These are phyloP conservation scores for Scrobipalpa atriplicella DNA, from an alignment of 2,888 invertebrate genomes.

Conservation along the genomic window DNA sequence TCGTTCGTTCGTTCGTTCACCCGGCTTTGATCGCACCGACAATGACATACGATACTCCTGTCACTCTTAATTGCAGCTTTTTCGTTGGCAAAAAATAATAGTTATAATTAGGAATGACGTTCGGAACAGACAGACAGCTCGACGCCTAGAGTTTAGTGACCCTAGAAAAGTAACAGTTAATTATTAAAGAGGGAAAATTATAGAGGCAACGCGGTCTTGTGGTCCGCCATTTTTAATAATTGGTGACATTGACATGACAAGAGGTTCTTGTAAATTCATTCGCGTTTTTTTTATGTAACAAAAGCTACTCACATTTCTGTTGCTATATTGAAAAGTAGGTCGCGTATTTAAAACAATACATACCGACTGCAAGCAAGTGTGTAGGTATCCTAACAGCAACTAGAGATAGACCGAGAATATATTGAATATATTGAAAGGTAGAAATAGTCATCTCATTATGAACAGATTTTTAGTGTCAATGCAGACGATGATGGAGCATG, in stretches of 20 bases:
- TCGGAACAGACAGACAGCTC: conserved; percentile 46
- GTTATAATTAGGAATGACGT: conserved; percentile 41
- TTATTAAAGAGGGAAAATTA: not conserved
- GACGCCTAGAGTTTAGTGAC: conserved; percentile 48
- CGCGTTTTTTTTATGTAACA: too few relatives aligned
- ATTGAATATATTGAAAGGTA: too few relatives aligned
- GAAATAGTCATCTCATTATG: too few relatives aligned
- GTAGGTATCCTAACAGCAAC: too few relatives aligned
- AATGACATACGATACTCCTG: conserved; percentile 45
- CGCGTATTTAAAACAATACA: too few relatives aligned
- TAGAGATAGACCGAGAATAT: too few relatives aligned
- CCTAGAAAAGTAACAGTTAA: not conserved
- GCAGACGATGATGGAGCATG: too few relatives aligned
- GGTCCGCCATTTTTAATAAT: not conserved
- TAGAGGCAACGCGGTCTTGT: not conserved
- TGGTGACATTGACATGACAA: not conserved
- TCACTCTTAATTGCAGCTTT: conserved; percentile 51
- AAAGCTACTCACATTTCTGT: too few relatives aligned
- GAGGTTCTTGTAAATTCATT: not conserved
- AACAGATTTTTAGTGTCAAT: too few relatives aligned
- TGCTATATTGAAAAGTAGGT: too few relatives aligned
- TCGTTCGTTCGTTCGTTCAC: conserved; percentile 42
- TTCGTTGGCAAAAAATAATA: conserved; percentile 47
- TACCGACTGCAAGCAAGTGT: too few relatives aligned
- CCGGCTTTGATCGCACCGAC: conserved; percentile 43